Conservation (phyloP, 2,113 vertebrate species). For the Mixornis gularis region DNA sequence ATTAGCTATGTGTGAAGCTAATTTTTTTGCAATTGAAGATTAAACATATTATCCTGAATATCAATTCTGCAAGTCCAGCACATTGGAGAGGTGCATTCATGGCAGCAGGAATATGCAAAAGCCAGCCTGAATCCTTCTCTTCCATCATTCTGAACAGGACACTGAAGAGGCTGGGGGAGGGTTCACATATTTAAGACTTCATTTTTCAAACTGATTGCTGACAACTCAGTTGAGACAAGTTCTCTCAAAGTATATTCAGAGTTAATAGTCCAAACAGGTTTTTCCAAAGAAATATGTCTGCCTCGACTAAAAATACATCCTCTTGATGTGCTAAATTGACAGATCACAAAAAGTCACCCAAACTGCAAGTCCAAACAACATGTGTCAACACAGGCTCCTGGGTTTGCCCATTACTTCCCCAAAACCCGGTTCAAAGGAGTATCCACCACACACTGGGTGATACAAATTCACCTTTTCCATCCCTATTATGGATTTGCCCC, state of each 20-base stretch:
- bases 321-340: conserved; percentile 23
- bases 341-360: background rate
- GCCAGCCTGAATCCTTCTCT: background rate
- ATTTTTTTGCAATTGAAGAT: conserved; percentile 2
- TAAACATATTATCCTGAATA: background rate
- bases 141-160: background rate
- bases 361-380: background rate
- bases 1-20: conserved; percentile 16
- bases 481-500: background rate
- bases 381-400: background rate
- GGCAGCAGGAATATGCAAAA: background rate
- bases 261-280: background rate
- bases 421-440: background rate
- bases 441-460: fast-evolving
- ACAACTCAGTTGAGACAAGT: background rate
- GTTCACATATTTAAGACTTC: background rate
- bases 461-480: background rate
- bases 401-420: background rate
- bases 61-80: background rate
- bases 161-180: background rate
- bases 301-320: background rate
- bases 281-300: background rate
- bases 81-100: background rate
- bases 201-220: background rate
- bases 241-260: background rate